Percentiles rank a stretch among this genome's conserved stretches.
Evolutionary conservation across 2,113 vertebrate species (phyloP).

Genomic region (Indicator indicator): DNA sequence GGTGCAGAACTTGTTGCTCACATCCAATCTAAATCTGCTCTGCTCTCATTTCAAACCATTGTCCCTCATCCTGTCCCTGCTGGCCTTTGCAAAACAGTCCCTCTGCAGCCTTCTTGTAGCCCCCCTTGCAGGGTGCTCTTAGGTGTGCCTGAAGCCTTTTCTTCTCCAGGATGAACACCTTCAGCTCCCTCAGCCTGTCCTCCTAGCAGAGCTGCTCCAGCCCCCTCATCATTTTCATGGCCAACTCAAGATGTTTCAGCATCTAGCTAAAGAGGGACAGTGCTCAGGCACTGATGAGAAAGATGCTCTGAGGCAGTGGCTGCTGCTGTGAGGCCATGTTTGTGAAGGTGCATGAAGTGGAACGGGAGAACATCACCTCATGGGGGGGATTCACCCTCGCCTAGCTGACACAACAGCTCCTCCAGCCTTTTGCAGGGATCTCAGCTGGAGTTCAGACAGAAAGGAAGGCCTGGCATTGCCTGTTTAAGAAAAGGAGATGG

Average conservation of each 20-base stretch:
- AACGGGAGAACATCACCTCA: not conserved
- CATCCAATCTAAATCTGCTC: too few relatives aligned
- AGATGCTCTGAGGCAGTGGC: not conserved
- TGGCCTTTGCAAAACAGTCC: too few relatives aligned
- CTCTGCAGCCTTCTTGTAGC: too few relatives aligned
- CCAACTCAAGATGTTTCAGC: not conserved
- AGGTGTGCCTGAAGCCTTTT: too few relatives aligned
- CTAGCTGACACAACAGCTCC: not conserved
- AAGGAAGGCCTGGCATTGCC: not conserved
- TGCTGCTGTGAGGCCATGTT: not conserved
- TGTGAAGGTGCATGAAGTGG: not conserved
- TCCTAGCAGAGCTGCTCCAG: too few relatives aligned
- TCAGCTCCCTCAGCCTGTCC: too few relatives aligned
- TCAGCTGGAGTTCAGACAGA: not conserved
- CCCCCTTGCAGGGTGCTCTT: too few relatives aligned
- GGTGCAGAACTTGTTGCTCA: too few relatives aligned
- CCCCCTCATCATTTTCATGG: too few relatives aligned
- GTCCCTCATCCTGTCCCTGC: too few relatives aligned
- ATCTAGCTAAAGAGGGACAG: not conserved
- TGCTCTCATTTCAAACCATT: too few relatives aligned
- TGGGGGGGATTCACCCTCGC: not conserved
- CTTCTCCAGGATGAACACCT: too few relatives aligned
- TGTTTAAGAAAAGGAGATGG: conserved; percentile 29
- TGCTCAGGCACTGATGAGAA: not conserved
- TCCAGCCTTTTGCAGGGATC: not conserved